Conservation (phyloP, 2,113 vertebrate species). For the Atlantisia rogersi region DNA sequence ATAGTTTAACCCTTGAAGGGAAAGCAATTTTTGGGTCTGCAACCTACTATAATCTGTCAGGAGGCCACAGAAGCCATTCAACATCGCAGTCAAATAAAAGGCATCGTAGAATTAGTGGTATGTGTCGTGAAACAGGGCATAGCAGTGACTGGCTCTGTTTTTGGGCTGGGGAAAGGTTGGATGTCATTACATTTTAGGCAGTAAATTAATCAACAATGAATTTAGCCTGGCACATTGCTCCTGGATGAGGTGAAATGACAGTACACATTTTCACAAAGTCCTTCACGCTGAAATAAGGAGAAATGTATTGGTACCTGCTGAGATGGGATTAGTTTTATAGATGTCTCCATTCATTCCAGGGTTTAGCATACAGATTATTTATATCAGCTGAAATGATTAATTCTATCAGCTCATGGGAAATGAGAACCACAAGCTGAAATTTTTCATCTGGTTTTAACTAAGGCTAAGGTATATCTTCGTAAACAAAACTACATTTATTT, state of each 20-base stretch:
- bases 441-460: not conserved
- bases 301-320: not conserved
- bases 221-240: not conserved
- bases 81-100: not conserved
- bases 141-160: not conserved
- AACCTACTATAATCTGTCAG: not conserved
- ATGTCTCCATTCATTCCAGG: not conserved
- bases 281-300: not conserved
- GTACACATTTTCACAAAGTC: not conserved
- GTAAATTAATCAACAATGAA: not conserved
- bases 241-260: not conserved
- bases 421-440: not conserved
- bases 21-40: not conserved
- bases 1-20: slow-evolving; percentile 44
- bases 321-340: not conserved
- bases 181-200: not conserved
- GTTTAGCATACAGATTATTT: not conserved
- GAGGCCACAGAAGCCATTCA: not conserved
- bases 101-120: not conserved
- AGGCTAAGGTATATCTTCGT: not conserved
- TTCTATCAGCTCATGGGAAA: not conserved
- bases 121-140: accelerated
- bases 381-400: not conserved
- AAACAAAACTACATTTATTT: too few relatives aligned
- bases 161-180: not conserved